Conservation (phyloP, 2,113 vertebrate species). For the Stegostoma tigrinum region DNA sequence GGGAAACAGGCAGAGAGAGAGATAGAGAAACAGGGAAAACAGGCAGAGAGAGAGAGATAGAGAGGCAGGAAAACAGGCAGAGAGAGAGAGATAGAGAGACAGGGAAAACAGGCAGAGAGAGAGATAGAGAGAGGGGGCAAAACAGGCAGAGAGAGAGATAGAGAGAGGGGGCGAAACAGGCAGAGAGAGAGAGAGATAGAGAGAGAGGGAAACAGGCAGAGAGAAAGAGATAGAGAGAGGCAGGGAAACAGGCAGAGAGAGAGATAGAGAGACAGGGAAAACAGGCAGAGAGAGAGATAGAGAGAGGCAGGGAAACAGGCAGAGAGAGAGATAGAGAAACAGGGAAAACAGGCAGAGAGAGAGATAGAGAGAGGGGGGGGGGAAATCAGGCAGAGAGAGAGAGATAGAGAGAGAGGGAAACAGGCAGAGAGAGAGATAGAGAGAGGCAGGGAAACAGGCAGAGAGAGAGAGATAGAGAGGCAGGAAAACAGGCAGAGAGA, state of each 20-base stretch:
- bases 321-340: background rate
- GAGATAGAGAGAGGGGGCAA: no score
- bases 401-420: no score
- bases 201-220: background rate
- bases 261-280: no score
- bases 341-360: background rate
- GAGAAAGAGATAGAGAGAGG: background rate
- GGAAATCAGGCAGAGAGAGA: background rate
- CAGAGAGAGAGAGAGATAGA: background rate
- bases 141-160: background rate
- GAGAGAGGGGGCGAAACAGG: no score
- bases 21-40: no score
- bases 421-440: background rate
- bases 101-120: no score
- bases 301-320: no score
- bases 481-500: background rate
- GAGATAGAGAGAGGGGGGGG: no score
- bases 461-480: background rate
- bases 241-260: no score
- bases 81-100: rapidly evolving
- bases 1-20: background rate
- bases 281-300: background rate
- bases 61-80: no score
- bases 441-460: no score
- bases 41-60: background rate